phyloP scores from a whole-genome alignment of 1,140 invertebrate species.

The Ceratosolen fusciceps region DNA sequence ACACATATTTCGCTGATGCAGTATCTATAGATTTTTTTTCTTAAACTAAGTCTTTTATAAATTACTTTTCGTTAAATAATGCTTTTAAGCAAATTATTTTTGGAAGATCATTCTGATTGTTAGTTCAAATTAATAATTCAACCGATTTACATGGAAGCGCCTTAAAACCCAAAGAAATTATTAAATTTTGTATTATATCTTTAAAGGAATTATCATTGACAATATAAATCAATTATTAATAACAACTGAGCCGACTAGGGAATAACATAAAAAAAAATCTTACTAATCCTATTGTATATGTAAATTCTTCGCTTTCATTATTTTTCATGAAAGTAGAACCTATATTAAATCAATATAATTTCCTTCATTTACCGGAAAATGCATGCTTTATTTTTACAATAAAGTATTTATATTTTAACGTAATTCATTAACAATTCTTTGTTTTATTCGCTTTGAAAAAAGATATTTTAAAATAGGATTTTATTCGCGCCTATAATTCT shows the following conservation, averaged over 20 bases:
- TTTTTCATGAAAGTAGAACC: constrained; percentile 27
- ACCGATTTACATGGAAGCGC: constrained; percentile 32
- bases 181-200: constrained; percentile 36
- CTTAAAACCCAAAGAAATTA: constrained; percentile 32
- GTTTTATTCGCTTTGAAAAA: constrained; percentile 25
- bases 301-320: constrained; percentile 15
- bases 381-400: not conserved
- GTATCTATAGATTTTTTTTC: constrained; percentile 42
- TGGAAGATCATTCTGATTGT: constrained; percentile 44
- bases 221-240: constrained; percentile 46
- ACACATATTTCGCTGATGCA: constrained; percentile 38
- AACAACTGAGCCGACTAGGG: constrained; percentile 46
- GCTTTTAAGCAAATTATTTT: constrained; percentile 35
- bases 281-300: constrained; percentile 13
- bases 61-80: constrained; percentile 41
- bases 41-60: constrained; percentile 30
- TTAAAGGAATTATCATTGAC: constrained; percentile 25
- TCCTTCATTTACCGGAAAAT: not conserved
- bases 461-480: constrained; percentile 23
- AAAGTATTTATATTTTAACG: constrained; percentile 17
- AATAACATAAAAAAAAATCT: constrained; percentile 36
- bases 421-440: constrained; percentile 10
- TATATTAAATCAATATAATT: constrained; percentile 26
- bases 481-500: constrained; percentile 12
- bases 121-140: constrained; percentile 21